Base-by-base conservation (phyloP, 35 echinoderm and acorn worm species). In the Ophiothrix spiculata region DNA sequence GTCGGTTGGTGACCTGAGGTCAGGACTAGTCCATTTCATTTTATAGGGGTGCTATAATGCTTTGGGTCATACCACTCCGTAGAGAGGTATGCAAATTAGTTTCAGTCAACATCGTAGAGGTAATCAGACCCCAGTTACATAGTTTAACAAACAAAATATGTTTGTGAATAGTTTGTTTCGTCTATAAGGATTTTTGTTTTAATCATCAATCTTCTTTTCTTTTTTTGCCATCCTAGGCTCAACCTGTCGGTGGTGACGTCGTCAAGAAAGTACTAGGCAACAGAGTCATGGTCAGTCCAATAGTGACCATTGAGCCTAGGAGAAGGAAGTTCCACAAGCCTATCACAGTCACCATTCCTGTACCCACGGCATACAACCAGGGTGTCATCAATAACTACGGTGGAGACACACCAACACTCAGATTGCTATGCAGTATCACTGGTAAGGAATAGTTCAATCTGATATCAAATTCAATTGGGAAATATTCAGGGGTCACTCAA, bases 231-330 rank as follows among this genome's bases (percentile, higher is more conserved):
- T 78, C 2, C 11, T 38, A 99, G 96, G 96, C 92, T 33, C 96
- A 99, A 89, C 96, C 91, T 64, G 96, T 99, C 33, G 79, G 92
- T 35, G 88, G 92, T 64, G 96, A 94, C 37, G 91, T 91, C 8
- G 96, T 99, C 76, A 99, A 99, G 96, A 99, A 94, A 78, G 92
- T 99, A 35, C 88, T 99, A 21, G 96, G 96, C 35, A 99, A 99
- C 92, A 88, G 96, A 63, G 96, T 99, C 69, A 99, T 99, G 96
- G 96, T 99, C 37, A 99, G 96, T 76, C 96, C 96, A 77, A 99
- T 99, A 31, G 96, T 99, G 73, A 99, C 96, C 69, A 99, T 99
- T 54, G 96, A 99, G 56, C 96, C 96, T 28, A 81, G 96, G 33
- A 81, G 96, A 23, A 80, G 96, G 40, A 99, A 99, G 83, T 99